Evolutionary conservation across 2,797 vertebrate species (phyloP).

Genomic region (Takifugu ocellatus): DNA sequence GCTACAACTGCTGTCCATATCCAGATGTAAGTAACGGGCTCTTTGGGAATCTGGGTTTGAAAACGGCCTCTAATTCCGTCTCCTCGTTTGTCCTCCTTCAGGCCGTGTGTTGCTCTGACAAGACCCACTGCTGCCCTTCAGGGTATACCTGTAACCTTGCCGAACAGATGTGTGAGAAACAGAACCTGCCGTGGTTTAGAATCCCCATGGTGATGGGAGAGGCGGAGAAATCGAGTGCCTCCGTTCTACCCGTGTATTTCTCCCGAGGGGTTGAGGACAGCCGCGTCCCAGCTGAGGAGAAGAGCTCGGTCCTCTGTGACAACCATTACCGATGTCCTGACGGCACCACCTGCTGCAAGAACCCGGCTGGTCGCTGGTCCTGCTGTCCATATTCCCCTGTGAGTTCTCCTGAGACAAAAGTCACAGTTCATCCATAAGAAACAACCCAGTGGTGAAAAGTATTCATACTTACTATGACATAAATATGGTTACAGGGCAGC

Average conservation of each 20-base stretch:
- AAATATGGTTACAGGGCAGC: constrained; percentile 32
- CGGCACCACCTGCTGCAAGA: constrained; percentile 66
- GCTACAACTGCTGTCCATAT: constrained; percentile 68
- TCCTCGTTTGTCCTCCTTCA: constrained; percentile 17
- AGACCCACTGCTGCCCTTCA: constrained; percentile 68
- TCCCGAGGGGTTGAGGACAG: constrained; percentile 9
- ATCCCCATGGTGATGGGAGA: constrained; percentile 41
- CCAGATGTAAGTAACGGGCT: constrained; percentile 51
- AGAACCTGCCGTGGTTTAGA: constrained; percentile 34
- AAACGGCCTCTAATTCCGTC: not conserved
- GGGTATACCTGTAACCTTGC: constrained; percentile 50
- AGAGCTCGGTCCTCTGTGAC: constrained; percentile 54
- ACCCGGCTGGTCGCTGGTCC: constrained; percentile 49
- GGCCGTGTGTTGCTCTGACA: constrained; percentile 73
- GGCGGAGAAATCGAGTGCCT: constrained; percentile 2
- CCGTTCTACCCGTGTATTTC: not conserved
- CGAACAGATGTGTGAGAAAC: constrained; percentile 47
- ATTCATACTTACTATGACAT: too few relatives aligned
- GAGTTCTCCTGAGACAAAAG: constrained; percentile 20
- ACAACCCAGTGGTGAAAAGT: too few relatives aligned
- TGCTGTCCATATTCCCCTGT: constrained; percentile 60
- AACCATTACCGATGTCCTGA: constrained; percentile 28
- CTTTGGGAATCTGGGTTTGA: too few relatives aligned
- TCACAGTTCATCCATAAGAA: too few relatives aligned
- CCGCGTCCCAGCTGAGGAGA: constrained; percentile 2